Evolutionary conservation across 2,113 vertebrate species (phyloP), one percentile per base, ranked within the genome.

Genomic region (Campylorhamphus procurvoides): DNA sequence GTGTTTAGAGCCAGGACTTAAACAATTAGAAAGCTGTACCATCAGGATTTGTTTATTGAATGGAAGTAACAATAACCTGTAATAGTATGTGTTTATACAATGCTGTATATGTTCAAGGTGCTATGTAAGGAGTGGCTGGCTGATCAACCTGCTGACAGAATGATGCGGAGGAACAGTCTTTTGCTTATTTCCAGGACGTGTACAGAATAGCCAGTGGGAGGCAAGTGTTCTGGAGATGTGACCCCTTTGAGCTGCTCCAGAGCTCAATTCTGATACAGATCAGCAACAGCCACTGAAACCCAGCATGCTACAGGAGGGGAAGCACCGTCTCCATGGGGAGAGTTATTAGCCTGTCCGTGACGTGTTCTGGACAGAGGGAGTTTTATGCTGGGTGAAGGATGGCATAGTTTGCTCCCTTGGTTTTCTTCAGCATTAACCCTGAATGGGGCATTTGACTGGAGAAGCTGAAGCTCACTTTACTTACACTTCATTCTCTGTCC

Each of bases 321-420:
- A 78, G 35, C 11, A 12, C 6, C 0, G 0, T 40, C 15, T 75
- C 35, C 1, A 1, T 1, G 2, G 2, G 2, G 23, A 2, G 7
- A 71, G 40, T 46, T 5, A 2, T 77, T 66, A 40, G n/a, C n/a
- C 63, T 2, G 0, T 56, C 53, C 27, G 23, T 7, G 1, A 90
- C 1, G 0, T 2, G 6, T 91, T 68, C 40, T 58, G 44, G 37
- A 82, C 25, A 50, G 69, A 79, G 14, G 29, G 42, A n/a, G 33
- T 42, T 63, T n/a, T 40, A 4, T 62, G 35, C 46, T 66, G 47
- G 5, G 8, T 39, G 66, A 72, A 29, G n/a, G 18, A 33, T 62
- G 31, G 31, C n/a, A 4, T 11, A 47, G n/a, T 79, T 68, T 33
- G 4, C 49, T 76, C 18, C 31, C 15, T 52, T 64, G 17, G 24